These are phyloP conservation scores for Noctua pronuba DNA, from an alignment of 2,888 invertebrate genomes.

Conservation along the genomic window DNA sequence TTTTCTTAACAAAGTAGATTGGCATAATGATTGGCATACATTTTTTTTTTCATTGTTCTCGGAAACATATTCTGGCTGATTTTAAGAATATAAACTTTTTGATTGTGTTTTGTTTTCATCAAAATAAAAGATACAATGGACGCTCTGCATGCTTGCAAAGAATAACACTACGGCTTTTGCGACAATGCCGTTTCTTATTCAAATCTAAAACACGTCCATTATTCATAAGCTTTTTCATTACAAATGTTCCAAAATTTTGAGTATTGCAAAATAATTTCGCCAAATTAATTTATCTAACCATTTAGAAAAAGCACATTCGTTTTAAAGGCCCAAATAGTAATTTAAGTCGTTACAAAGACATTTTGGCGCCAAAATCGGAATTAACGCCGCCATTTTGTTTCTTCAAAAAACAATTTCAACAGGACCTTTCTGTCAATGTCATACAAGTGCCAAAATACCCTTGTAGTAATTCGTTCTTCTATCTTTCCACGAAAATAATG, in stretches of 20 bases:
- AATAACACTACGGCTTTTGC: conserved; percentile 15
- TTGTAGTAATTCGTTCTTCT: background rate
- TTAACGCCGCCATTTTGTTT: background rate
- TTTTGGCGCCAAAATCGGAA: background rate
- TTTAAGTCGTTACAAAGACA: background rate
- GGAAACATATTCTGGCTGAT: no score
- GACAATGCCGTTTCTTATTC: background rate
- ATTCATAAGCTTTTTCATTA: conserved; percentile 40
- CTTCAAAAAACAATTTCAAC: background rate
- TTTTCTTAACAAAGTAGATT: background rate
- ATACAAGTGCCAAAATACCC: background rate
- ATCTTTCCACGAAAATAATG: background rate
- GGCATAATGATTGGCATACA: no score
- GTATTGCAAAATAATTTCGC: background rate
- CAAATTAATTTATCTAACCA: background rate
- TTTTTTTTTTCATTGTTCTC: no score
- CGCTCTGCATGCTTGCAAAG: conserved; percentile 19
- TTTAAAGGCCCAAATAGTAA: background rate
- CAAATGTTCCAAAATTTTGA: conserved; percentile 29
- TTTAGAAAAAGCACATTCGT: background rate
- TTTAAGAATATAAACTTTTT: no score
- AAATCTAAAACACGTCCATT: conserved; percentile 7
- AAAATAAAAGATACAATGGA: background rate
- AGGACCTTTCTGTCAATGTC: background rate
- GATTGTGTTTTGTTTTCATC: background rate